Conservation (phyloP, 2,113 vertebrate genomes). For the Amphiprion ocellaris region DNA sequence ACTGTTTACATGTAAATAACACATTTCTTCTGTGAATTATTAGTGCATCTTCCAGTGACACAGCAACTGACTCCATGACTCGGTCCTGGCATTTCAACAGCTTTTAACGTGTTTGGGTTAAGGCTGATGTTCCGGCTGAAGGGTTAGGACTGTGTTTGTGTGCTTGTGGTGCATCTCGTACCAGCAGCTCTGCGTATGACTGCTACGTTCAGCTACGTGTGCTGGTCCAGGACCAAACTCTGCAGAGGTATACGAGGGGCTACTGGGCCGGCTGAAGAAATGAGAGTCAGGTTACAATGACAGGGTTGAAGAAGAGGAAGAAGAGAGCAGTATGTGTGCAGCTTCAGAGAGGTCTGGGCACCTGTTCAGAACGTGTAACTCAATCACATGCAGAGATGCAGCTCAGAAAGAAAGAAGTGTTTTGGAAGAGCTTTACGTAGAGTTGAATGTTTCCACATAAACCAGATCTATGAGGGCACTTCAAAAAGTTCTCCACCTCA, state of each 20-base stretch:
- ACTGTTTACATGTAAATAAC: too few relatives aligned
- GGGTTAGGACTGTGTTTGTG: not conserved
- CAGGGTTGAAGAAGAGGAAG: slow-evolving; percentile 36
- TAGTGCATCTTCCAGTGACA: slow-evolving; percentile 47
- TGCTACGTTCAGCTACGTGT: slow-evolving; percentile 29
- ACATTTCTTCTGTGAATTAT: too few relatives aligned
- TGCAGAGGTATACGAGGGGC: slow-evolving; percentile 26
- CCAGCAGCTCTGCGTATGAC: slow-evolving; percentile 44
- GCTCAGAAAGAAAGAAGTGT: slow-evolving; percentile 47
- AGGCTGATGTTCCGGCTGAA: too few relatives aligned
- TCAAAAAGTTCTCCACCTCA: too few relatives aligned
- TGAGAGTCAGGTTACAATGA: slow-evolving; percentile 67
- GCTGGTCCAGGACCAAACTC: slow-evolving; percentile 13
- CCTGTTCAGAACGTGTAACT: slow-evolving; percentile 79
- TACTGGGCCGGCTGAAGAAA: slow-evolving; percentile 36
- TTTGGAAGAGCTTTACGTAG: slow-evolving; percentile 27
- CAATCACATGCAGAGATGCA: slow-evolving; percentile 58
- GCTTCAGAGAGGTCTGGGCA: slow-evolving; percentile 55
- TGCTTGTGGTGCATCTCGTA: slow-evolving; percentile 19
- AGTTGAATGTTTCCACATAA: slow-evolving; percentile 38
- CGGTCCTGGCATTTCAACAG: slow-evolving; percentile 43
- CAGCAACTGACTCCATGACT: slow-evolving; percentile 5
- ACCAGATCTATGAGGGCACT: too few relatives aligned
- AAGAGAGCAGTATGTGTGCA: slow-evolving; percentile 31
- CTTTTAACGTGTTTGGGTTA: not conserved